Evolutionary conservation across 1,140 invertebrate genomes (phyloP).

Genomic region (Lepidurus packardi): DNA sequence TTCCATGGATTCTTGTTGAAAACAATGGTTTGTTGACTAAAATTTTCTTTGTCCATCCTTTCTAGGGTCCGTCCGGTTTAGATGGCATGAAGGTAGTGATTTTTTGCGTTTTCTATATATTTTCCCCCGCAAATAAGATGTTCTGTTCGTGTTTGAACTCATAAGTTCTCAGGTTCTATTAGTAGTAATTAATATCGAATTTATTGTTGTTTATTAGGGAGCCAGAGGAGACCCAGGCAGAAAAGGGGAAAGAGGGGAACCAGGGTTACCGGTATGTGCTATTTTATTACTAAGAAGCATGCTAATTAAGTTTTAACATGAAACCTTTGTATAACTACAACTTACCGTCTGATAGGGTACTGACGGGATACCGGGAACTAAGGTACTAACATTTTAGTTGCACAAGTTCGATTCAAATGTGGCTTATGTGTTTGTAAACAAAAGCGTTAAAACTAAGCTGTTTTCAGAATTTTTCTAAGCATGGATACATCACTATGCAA

Average conservation of each 20-base stretch:
- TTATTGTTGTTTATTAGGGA: slow-evolving; percentile 57
- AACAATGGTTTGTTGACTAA: slow-evolving; percentile 13
- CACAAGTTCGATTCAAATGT: slow-evolving; percentile 31
- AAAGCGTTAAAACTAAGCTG: too few species aligned
- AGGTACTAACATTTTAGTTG: slow-evolving; percentile 54
- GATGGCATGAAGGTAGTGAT: slow-evolving; percentile 65
- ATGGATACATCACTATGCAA: too few species aligned
- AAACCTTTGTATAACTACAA: slow-evolving; percentile 29
- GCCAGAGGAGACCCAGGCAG: slow-evolving; percentile 81
- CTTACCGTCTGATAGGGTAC: slow-evolving; percentile 62
- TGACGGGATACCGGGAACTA: slow-evolving; percentile 82
- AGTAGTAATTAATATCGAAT: background rate
- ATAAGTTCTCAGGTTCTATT: background rate
- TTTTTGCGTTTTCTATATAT: slow-evolving; percentile 22
- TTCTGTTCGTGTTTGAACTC: background rate
- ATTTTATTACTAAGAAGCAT: slow-evolving; percentile 35
- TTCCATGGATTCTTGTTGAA: slow-evolving; percentile 20
- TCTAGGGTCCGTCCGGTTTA: slow-evolving; percentile 62
- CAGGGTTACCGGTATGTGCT: slow-evolving; percentile 76
- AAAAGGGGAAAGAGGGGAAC: slow-evolving; percentile 85
- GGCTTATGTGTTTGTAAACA: too few species aligned
- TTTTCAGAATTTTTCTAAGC: too few species aligned
- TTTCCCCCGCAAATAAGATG: background rate
- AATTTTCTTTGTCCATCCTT: slow-evolving; percentile 44
- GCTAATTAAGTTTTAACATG: slow-evolving; percentile 27